A percentile compares a stretch with the other conserved stretches of the same genome.
phyloP scores from a whole-genome alignment of 2,113 vertebrate species.

The Glaucomys volans region DNA sequence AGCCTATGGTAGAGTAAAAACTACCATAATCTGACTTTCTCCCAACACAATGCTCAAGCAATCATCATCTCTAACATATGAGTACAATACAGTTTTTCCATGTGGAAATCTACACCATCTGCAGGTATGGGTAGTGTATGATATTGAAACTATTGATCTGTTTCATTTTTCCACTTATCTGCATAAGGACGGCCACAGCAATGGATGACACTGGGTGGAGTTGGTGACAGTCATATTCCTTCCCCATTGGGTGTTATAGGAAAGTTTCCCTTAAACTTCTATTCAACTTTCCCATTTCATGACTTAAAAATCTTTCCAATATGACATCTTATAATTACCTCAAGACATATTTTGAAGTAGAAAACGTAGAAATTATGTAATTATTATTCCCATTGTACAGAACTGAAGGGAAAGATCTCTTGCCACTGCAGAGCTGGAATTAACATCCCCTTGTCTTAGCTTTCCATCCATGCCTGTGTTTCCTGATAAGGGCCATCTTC shows the following conservation, averaged over 20 bases:
- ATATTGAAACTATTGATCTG: background rate
- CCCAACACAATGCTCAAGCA: background rate
- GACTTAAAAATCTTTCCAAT: background rate
- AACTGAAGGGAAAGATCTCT: background rate
- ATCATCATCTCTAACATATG: background rate
- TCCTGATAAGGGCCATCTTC: background rate
- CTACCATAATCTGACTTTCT: background rate
- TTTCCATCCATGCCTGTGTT: background rate
- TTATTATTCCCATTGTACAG: background rate
- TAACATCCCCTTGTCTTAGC: background rate
- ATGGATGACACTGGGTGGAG: background rate
- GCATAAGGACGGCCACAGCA: background rate
- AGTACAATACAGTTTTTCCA: background rate
- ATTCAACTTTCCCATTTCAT: background rate
- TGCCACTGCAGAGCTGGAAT: background rate
- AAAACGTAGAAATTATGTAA: background rate
- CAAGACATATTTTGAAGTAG: background rate
- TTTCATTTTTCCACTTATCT: background rate
- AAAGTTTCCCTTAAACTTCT: background rate
- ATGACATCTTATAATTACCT: background rate
- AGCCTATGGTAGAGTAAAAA: background rate
- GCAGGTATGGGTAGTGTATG: rapidly evolving
- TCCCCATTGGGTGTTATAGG: background rate
- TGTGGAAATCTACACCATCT: background rate
- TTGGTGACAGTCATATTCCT: background rate